Base-by-base conservation (phyloP, 2,113 vertebrate species). In the Triplophysa dalaica region DNA sequence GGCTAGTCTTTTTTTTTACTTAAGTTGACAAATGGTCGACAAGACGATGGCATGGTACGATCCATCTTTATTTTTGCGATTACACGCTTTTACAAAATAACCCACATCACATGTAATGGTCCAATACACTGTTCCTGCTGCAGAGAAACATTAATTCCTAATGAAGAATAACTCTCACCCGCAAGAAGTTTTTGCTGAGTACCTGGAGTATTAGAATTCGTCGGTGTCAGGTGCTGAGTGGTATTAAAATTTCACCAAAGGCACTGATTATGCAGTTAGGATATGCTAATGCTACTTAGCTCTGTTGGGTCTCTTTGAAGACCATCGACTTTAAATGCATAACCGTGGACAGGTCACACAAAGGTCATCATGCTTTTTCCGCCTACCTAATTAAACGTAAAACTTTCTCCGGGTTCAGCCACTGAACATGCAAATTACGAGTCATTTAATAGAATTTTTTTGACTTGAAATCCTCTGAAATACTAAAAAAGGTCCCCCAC, bases 381-480 rank as follows among this genome's bases (percentile, higher is more conserved):
- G 19, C 52, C 43, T 45, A 19, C 54, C 61, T 58, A 56, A 72
- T 68, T 81, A 72, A 78, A 52, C 45, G 64, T 21, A 29, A 69
- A 60, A 70, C 19, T 58, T 52, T 58, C 11, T 56, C 19, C 13
- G 52, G 48, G 48, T 75, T 70, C 33, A 45, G 43, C 60, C 13
- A 13, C 54, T 54, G 11, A 64, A 65, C 29, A 76, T 76, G 60
- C 41, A 29, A 76, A 76, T 76, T 52, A 33, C 8, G 11, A 29
- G 45, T 11, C 26, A 77, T 38, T 65, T 38, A 76, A 77, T 63
- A 7, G 60, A 26, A 63, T 29, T 75, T 75, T 58, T 75, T 63
- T 26, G 26, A 61, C 16, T 75, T 75, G 13, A 75, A 75, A 75
- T 62, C 73, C 60, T 63, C 60, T 48, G 38, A 63, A 75, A 75